Evolutionary conservation across 2,113 vertebrate genomes (phyloP).

Genomic region (Pionites leucogaster): DNA sequence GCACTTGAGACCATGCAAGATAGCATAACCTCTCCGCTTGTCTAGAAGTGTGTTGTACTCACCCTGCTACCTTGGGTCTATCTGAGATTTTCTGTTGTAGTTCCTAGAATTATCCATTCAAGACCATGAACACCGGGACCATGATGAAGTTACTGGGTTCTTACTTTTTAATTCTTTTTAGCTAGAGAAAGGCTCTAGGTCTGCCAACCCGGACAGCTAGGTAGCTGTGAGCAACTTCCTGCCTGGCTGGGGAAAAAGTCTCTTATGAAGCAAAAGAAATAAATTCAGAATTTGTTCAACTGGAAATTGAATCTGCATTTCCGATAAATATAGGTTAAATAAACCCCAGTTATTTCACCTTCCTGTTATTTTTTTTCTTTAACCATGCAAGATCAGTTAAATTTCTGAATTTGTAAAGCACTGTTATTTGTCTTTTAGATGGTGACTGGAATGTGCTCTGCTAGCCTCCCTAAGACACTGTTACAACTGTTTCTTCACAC

Average conservation of each 20-base stretch:
- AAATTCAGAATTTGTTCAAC: not conserved
- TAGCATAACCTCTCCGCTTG: not conserved
- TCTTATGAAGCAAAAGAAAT: not conserved
- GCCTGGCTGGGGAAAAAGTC: not conserved
- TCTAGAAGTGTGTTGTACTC: not conserved
- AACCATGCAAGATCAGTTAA: conserved; percentile 3
- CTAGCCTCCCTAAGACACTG: conserved; percentile 40
- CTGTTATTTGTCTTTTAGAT: conserved; percentile 40
- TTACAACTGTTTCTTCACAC: not conserved
- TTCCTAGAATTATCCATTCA: not conserved
- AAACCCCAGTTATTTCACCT: not conserved
- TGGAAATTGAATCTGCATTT: conserved; percentile 20
- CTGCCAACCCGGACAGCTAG: not conserved
- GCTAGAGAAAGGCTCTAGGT: not conserved
- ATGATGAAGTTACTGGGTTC: not conserved
- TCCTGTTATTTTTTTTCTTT: not conserved
- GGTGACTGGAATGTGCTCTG: conserved; percentile 55
- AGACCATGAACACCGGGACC: conserved; percentile 11
- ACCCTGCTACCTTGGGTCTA: conserved; percentile 27
- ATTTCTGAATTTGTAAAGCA: conserved; percentile 41
- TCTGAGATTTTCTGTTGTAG: not conserved
- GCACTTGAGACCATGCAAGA: not conserved
- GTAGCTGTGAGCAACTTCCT: not conserved
- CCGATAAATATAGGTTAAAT: not conserved
- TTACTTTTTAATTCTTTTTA: not conserved